A percentile compares a stretch with the other conserved stretches of the same genome.
phyloP scores from a whole-genome alignment of 2,113 vertebrate species.

The Capra hircus region DNA sequence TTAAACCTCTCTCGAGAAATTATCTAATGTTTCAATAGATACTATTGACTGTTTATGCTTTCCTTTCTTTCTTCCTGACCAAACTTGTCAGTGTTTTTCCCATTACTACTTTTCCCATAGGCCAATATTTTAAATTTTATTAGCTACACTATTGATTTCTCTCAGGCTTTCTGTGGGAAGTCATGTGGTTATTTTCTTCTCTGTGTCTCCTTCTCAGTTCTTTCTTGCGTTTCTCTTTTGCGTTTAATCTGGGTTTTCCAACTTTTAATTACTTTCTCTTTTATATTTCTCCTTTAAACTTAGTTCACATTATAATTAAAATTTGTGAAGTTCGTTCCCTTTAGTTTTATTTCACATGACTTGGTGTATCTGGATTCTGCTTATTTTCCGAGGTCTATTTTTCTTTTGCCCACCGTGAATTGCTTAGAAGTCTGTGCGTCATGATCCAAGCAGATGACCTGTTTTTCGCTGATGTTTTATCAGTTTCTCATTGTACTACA shows the following conservation, averaged over 20 bases:
- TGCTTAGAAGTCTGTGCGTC: neutral
- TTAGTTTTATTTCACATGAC: too few relatives aligned
- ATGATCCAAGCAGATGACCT: fast-evolving
- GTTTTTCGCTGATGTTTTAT: neutral
- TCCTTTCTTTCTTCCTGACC: neutral
- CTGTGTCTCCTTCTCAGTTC: too few relatives aligned
- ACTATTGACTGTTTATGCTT: fast-evolving
- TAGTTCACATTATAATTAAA: neutral
- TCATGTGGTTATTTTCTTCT: neutral
- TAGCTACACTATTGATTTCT: neutral
- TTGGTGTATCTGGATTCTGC: neutral
- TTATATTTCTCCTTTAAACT: neutral
- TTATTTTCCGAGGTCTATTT: neutral
- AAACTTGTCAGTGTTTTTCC: fast-evolving
- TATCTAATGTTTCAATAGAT: fast-evolving
- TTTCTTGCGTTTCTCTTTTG: neutral
- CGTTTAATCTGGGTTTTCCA: neutral
- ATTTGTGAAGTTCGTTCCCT: neutral
- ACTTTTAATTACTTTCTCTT: neutral
- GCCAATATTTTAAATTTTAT: neutral
- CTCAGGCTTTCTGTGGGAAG: fast-evolving
- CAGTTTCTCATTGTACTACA: neutral
- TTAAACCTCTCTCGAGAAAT: neutral
- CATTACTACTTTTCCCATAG: too few relatives aligned
- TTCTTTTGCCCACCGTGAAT: neutral